Base-by-base conservation (phyloP, 1,140 invertebrate genomes). In the Drosophila bifasciata region DNA sequence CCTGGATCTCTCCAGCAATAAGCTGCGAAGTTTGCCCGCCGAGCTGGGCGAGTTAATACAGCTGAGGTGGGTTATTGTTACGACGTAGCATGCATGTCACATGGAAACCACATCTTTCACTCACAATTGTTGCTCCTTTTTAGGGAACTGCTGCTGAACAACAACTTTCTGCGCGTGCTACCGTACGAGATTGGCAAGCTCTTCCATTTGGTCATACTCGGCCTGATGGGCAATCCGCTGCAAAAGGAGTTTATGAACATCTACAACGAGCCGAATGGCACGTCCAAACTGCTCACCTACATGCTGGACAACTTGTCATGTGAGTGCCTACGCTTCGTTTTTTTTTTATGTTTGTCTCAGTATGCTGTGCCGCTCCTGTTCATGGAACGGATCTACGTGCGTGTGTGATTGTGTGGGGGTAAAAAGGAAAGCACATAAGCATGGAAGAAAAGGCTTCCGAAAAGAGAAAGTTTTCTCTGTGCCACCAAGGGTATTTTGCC, bases 141-240 rank as follows among this genome's bases (percentile, higher is more conserved):
- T 17, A 97, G 97, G 92, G 98, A 99, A 93, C 94, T 99, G 74
- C 94, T 98, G 80, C 93, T 99, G 55, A 97, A 97, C 92, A 96
- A 99, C 93, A 99, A 99, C 93, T 96, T 95, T 90, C 93, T 99
- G 69, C 94, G 98, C 50, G 95, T 96, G 71, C 93, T 99, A 83
- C 99, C 99, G 2, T 99, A 97, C 92, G 98, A 99, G 93, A 94
- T 99, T 79, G 99, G 99, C 72, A 99, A 98, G 93, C 94, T 99
- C 69, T 99, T 99, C 92, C 97, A 99, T 92, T 94, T 99, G 73
- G 96, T 98, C 92, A 93, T 96, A 89, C 92, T 97, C 84, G 97
- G 97, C 76, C 93, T 99, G 75, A 95, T 97, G 88, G 97, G 97
- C 11, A 99, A 99, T 94, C 98, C 98, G 48, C 93, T 99, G 44